Evolutionary conservation across 2,888 invertebrate genomes (phyloP).

Genomic region (Hydropsyche betteni): DNA sequence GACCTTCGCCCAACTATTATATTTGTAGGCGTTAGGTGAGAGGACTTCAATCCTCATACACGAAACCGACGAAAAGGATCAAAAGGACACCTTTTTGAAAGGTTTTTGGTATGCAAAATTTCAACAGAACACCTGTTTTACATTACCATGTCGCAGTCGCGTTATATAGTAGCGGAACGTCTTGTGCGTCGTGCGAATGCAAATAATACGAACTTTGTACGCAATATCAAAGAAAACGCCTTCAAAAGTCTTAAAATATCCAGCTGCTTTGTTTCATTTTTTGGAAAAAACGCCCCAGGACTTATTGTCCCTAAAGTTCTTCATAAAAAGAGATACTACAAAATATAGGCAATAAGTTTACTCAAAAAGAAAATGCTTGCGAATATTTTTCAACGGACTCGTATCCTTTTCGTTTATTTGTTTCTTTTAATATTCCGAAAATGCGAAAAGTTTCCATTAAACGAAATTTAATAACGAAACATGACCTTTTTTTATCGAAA

Average conservation of each 20-base stretch:
- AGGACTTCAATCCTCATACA: background rate
- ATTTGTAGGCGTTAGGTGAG: background rate
- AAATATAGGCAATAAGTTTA: slow-evolving; percentile 29
- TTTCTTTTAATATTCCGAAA: no score
- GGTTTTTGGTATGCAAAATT: background rate
- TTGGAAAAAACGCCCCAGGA: slow-evolving; percentile 1
- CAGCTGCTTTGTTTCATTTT: slow-evolving; percentile 15
- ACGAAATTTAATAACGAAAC: no score
- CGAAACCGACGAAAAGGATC: background rate
- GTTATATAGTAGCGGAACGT: background rate
- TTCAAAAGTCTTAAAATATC: background rate
- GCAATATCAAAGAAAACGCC: background rate
- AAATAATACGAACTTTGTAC: slow-evolving; percentile 16
- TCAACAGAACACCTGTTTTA: slow-evolving; percentile 9
- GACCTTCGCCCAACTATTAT: background rate
- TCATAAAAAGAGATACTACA: slow-evolving; percentile 16
- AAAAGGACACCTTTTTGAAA: slow-evolving; percentile 7
- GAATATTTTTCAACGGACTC: background rate
- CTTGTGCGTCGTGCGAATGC: background rate
- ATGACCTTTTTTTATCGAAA: no score
- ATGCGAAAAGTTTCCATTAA: no score
- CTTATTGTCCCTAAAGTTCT: slow-evolving; percentile 26
- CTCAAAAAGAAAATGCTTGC: slow-evolving; percentile 2
- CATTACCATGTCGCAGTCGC: background rate
- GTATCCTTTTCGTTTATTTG: background rate